Conservation (phyloP, 2,888 invertebrate species). For the Clostera curtula region DNA sequence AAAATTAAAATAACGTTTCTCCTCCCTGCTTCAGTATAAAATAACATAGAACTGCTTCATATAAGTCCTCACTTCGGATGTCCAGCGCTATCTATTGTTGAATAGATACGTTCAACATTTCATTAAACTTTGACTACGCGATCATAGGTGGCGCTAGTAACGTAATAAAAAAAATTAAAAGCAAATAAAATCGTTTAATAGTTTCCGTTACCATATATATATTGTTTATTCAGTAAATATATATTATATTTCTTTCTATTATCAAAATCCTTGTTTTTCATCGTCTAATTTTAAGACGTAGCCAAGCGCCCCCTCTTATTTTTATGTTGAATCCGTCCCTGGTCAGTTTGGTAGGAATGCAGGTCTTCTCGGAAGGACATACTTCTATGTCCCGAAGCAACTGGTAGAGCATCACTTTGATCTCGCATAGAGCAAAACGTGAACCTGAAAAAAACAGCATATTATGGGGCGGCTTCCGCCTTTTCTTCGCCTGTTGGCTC, state of each 20-base stretch:
- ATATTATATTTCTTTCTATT: background rate
- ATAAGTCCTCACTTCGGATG: background rate
- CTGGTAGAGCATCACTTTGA: constrained; percentile 46
- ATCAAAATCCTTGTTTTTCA: background rate
- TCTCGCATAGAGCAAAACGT: constrained; percentile 46
- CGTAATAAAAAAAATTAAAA: no score
- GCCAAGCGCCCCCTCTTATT: constrained; percentile 39
- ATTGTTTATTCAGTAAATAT: no score
- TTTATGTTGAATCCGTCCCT: constrained; percentile 26
- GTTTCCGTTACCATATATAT: no score
- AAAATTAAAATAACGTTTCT: no score
- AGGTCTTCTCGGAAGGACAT: constrained; percentile 32
- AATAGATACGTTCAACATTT: background rate
- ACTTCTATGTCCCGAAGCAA: constrained; percentile 37
- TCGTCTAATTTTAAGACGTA: constrained; percentile 26
- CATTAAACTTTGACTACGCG: background rate
- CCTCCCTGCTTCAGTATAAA: no score
- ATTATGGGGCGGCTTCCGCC: no score
- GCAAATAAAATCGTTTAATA: no score
- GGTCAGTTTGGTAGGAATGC: constrained; percentile 24
- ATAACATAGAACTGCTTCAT: constrained; percentile 3
- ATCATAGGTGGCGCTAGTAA: constrained; percentile 5
- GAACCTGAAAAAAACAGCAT: constrained; percentile 33
- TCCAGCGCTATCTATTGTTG: constrained; percentile 6
- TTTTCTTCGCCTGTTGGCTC: no score